Conservation (phyloP, 2,888 invertebrate species). For the Drosophila paramelanica region DNA sequence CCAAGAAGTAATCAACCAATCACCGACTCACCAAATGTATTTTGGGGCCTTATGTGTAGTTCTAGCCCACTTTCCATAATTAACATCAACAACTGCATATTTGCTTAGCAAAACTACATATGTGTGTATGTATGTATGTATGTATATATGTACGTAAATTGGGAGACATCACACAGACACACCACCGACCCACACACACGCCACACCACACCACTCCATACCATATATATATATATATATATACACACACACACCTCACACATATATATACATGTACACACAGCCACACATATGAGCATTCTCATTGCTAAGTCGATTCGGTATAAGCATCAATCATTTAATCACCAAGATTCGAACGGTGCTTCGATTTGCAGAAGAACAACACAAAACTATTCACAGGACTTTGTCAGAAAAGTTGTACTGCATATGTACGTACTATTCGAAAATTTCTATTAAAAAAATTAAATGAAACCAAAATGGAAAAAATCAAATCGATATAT, state of each 20-base stretch:
- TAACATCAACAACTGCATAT: not conserved
- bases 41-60: constrained; percentile 26
- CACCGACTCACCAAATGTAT: constrained; percentile 26
- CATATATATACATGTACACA: constrained; percentile 19
- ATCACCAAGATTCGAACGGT: constrained; percentile 60
- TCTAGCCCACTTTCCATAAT: constrained; percentile 13
- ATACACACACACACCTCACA: constrained; percentile 9
- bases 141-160: constrained; percentile 27
- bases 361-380: constrained; percentile 38
- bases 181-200: constrained; percentile 12
- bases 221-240: constrained; percentile 1
- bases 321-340: constrained; percentile 51
- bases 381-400: constrained; percentile 46
- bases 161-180: constrained; percentile 27
- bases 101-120: constrained; percentile 11
- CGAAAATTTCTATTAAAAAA: not conserved
- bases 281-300: constrained; percentile 70
- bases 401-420: constrained; percentile 45
- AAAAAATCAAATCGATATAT: not conserved
- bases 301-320: constrained; percentile 76
- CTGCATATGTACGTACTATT: constrained; percentile 15
- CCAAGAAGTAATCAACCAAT: constrained; percentile 26
- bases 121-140: constrained; percentile 17
- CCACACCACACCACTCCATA: not conserved
- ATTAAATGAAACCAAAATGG: not conserved